Conservation (phyloP, 2,113 vertebrate genomes). For the Trichomycterus rosablanca region DNA sequence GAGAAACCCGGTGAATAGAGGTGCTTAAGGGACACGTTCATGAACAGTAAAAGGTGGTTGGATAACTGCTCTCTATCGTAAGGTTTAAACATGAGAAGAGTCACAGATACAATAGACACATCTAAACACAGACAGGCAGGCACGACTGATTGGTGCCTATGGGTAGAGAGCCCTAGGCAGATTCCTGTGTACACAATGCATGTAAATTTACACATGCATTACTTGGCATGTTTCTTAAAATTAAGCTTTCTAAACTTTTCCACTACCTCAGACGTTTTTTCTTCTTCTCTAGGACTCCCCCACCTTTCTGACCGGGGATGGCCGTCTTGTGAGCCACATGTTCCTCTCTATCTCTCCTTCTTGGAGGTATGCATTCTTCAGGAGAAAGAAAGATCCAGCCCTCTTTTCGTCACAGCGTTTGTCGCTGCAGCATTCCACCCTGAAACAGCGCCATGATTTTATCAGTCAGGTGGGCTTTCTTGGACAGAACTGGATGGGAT, state of each 20-base stretch:
- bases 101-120: slow-evolving; percentile 45
- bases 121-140: slow-evolving; percentile 34
- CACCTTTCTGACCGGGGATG: background rate
- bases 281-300: background rate
- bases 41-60: too few relatives aligned
- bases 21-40: too few relatives aligned
- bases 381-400: slow-evolving; percentile 1
- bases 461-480: slow-evolving; percentile 28
- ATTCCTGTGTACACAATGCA: slow-evolving; percentile 20
- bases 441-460: slow-evolving; percentile 37
- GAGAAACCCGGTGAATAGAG: too few relatives aligned
- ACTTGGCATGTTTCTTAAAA: slow-evolving; percentile 31
- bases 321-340: slow-evolving; percentile 1
- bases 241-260: background rate
- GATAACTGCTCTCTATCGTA: too few relatives aligned
- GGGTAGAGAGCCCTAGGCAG: slow-evolving; percentile 20
- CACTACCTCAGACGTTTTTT: background rate
- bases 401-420: slow-evolving; percentile 10
- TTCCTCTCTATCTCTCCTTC: background rate
- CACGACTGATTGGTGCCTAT: slow-evolving; percentile 24
- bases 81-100: background rate
- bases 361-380: background rate
- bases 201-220: slow-evolving; percentile 26
- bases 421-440: slow-evolving; percentile 29
- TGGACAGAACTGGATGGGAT: slow-evolving; percentile 37